A percentile compares a stretch with the other conserved stretches of the same genome.
phyloP scores from a whole-genome alignment of 2,797 vertebrate genomes.

The Psittacula echo region DNA sequence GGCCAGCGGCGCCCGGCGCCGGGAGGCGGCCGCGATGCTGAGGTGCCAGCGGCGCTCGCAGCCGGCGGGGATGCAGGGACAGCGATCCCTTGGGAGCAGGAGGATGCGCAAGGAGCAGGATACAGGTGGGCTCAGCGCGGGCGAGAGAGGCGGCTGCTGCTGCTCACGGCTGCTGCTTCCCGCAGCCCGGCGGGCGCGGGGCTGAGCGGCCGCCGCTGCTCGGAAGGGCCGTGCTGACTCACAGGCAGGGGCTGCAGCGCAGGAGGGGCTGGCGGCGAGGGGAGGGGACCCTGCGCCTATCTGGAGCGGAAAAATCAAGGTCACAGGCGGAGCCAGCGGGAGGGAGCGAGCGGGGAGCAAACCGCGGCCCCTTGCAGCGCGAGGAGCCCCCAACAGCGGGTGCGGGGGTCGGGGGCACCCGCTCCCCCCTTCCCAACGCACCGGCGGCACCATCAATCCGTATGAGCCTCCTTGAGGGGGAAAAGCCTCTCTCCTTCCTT shows the following conservation, averaged over 20 bases:
- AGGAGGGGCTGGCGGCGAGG: slow-evolving; percentile 27
- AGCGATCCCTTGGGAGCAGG: neutral
- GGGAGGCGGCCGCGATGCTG: neutral
- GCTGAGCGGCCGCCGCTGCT: neutral
- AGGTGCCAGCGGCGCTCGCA: neutral
- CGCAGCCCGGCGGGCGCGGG: neutral
- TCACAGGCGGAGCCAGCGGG: slow-evolving; percentile 24
- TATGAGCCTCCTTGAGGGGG: neutral
- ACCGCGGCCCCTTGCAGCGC: rapidly evolving
- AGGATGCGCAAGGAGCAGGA: neutral
- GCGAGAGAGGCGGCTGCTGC: neutral
- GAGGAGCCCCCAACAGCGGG: neutral
- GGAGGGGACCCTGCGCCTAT: slow-evolving; percentile 38
- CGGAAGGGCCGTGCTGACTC: slow-evolving; percentile 78
- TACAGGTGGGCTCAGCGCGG: neutral
- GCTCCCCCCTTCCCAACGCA: rapidly evolving
- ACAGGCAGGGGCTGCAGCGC: slow-evolving; percentile 44
- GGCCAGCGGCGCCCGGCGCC: neutral
- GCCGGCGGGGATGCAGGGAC: neutral
- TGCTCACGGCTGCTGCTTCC: slow-evolving; percentile 3
- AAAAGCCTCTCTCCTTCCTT: neutral
- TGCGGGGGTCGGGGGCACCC: neutral
- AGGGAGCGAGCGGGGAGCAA: neutral
- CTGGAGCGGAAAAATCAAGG: slow-evolving; percentile 57
- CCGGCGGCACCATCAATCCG: neutral